A percentile compares a stretch with the other conserved stretches of the same genome.
These are phyloP conservation scores for Fragum fragum DNA, from an alignment of 2,888 invertebrate genomes.

Conservation along the genomic window DNA sequence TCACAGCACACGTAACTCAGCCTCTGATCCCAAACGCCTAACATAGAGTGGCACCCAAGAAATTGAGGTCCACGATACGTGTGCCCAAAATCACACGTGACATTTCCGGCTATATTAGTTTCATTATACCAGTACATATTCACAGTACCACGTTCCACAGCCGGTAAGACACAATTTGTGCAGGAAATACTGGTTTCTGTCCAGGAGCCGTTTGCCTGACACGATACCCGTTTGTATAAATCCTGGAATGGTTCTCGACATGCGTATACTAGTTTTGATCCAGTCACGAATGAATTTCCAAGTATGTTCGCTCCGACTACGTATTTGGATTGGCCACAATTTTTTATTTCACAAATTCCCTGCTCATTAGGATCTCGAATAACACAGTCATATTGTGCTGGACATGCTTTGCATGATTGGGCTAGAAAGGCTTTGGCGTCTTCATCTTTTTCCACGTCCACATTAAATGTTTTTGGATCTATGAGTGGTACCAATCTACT, in stretches of 20 bases:
- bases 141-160: constrained; percentile 7
- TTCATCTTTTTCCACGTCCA: background rate
- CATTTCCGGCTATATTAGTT: background rate
- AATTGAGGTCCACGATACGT: background rate
- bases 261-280: background rate
- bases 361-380: background rate
- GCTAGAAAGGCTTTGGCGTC: background rate
- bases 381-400: background rate
- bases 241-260: background rate
- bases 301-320: background rate
- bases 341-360: constrained; percentile 1
- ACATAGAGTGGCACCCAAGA: background rate
- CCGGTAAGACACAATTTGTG: constrained; percentile 5
- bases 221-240: background rate
- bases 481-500: background rate
- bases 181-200: constrained; percentile 13
- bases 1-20: constrained; percentile 12
- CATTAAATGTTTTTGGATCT: background rate
- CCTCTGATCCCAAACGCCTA: background rate
- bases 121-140: constrained; percentile 4
- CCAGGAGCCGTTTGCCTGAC: background rate
- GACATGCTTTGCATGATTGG: background rate
- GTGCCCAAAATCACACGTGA: background rate
- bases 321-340: background rate
- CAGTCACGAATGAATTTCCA: background rate